A percentile compares a stretch with the other conserved stretches of the same genome.
These are phyloP conservation scores for Porites australiensis DNA, from an alignment of 64 coral and sea anemone species.

Conservation along the genomic window DNA sequence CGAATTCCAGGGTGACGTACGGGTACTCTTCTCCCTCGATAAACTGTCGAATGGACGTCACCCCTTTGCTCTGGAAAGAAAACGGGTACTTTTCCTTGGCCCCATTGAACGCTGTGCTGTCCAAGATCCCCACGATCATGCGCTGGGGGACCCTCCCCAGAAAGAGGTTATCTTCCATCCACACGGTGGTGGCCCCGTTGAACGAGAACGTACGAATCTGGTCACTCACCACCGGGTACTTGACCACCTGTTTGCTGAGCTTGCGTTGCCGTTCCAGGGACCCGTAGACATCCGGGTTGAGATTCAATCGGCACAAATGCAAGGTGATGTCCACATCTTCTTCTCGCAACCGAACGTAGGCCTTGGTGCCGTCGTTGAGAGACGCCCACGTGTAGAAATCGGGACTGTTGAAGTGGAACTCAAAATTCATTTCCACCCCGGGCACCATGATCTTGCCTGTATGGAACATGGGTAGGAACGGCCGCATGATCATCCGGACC, in stretches of 20 bases:
- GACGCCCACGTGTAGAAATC: background rate
- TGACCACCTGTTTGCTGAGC: background rate
- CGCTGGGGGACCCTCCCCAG: constrained; percentile 28
- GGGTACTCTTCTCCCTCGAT: constrained; percentile 52
- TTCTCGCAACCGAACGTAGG: background rate
- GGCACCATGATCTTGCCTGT: background rate
- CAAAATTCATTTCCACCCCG: background rate
- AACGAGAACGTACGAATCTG: constrained; percentile 7
- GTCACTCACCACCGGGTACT: constrained; percentile 17
- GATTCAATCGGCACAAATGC: constrained; percentile 17
- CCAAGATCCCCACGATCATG: constrained; percentile 31
- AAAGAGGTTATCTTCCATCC: background rate
- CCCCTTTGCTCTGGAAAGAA: constrained; percentile 17
- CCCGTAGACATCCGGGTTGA: background rate
- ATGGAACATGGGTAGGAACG: background rate
- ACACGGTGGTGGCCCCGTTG: background rate
- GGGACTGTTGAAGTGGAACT: background rate
- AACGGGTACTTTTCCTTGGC: background rate
- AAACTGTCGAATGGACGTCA: constrained; percentile 25
- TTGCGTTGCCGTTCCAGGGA: background rate
- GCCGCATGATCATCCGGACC: background rate
- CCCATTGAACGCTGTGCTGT: constrained; percentile 24
- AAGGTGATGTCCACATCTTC: constrained; percentile 13
- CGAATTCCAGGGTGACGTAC: background rate
- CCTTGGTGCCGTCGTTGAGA: background rate